Percentiles rank a stretch among this genome's conserved stretches.
Conservation (phyloP, 2,113 vertebrate genomes). For the Coptodon bakossiorum region DNA sequence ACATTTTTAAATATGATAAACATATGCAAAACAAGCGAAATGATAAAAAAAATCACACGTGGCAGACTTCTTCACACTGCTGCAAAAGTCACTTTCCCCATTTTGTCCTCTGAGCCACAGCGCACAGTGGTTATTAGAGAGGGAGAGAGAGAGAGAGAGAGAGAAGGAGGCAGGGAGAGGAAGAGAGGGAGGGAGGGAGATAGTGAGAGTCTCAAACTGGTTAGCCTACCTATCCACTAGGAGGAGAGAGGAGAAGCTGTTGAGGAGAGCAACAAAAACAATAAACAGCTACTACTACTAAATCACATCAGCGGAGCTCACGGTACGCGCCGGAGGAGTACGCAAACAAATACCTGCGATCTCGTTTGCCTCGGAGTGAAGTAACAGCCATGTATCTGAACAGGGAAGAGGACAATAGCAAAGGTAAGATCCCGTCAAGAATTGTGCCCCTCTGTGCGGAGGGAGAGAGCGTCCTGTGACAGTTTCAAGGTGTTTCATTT, state of each 20-base stretch:
- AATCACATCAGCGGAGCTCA: constrained; percentile 47
- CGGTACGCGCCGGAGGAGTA: constrained; percentile 62
- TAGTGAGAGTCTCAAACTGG: constrained; percentile 43
- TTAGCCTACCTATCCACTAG: constrained; percentile 68
- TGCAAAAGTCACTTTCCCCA: constrained; percentile 47
- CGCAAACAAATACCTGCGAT: neutral
- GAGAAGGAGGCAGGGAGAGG: neutral
- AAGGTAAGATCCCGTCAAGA: constrained; percentile 67
- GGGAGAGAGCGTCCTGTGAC: constrained; percentile 9
- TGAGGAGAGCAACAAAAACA: constrained; percentile 72
- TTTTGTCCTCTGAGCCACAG: constrained; percentile 54
- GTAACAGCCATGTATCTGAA: constrained; percentile 77
- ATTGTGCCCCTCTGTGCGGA: constrained; percentile 9
- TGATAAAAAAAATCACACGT: neutral
- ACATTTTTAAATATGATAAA: neutral
- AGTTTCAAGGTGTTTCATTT: constrained; percentile 60
- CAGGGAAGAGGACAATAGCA: constrained; percentile 72
- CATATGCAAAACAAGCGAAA: neutral
- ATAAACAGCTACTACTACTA: constrained; percentile 64
- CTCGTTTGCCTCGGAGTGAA: constrained; percentile 46
- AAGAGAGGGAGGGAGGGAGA: neutral
- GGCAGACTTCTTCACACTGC: constrained; percentile 13
- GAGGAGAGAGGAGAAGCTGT: constrained; percentile 73
- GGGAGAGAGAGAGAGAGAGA: neutral
- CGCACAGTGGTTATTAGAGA: constrained; percentile 12